Conservation (phyloP, 2,888 invertebrate species). For the Catocala fraxini region DNA sequence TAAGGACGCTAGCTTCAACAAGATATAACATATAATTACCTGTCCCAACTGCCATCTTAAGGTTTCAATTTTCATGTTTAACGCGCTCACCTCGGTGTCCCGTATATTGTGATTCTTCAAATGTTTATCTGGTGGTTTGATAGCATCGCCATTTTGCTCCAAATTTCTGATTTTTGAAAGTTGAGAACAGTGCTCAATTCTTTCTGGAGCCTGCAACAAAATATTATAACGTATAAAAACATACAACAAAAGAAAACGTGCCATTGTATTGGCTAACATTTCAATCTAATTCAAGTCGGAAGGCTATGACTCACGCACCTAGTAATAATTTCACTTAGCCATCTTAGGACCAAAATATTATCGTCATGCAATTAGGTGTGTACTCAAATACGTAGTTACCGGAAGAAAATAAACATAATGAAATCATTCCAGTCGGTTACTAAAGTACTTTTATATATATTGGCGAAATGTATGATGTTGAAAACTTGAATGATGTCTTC, state of each 20-base stretch:
- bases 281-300: conserved; percentile 55
- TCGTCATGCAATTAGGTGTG: conserved; percentile 36
- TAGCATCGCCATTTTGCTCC: conserved; percentile 66
- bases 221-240: conserved; percentile 32
- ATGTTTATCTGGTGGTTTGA: conserved; percentile 64
- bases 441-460: not conserved
- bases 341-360: conserved; percentile 51
- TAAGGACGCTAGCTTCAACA: conserved; percentile 24
- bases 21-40: conserved; percentile 74
- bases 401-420: not conserved
- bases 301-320: conserved; percentile 57
- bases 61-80: conserved; percentile 90
- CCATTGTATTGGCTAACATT: conserved; percentile 54
- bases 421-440: not conserved
- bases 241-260: conserved; percentile 52
- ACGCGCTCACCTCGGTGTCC: conserved; percentile 78
- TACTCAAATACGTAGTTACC: not conserved
- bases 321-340: conserved; percentile 61
- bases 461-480: conserved; percentile 6
- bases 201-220: conserved; percentile 79
- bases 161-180: conserved; percentile 67
- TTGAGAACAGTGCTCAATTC: conserved; percentile 73
- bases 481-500: conserved; percentile 20
- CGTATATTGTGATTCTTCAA: conserved; percentile 61
- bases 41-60: conserved; percentile 92